phyloP scores from a whole-genome alignment of 2,888 invertebrate species.

The Caenorhabditis angaria region DNA sequence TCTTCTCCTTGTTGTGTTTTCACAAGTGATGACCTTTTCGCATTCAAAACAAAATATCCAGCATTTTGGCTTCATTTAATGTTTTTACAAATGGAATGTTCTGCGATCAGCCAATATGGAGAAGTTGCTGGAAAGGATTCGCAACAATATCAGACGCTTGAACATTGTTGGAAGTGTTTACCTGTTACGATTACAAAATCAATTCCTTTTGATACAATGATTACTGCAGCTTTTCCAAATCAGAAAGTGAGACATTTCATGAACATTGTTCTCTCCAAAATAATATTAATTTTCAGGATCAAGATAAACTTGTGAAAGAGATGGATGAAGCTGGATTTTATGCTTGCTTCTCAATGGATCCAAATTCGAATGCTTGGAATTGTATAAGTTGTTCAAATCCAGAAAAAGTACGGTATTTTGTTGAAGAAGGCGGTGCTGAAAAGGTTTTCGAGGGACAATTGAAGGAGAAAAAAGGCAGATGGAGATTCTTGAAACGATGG shows the following conservation, averaged over 20 bases:
- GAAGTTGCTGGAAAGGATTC: slow-evolving; percentile 74
- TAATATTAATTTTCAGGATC: slow-evolving; percentile 76
- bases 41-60: slow-evolving; percentile 79
- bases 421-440: slow-evolving; percentile 44
- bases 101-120: slow-evolving; percentile 70
- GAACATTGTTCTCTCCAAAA: no score
- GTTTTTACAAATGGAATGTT: slow-evolving; percentile 78
- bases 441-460: slow-evolving; percentile 79
- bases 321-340: slow-evolving; percentile 86
- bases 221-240: slow-evolving; percentile 91
- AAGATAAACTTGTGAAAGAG: slow-evolving; percentile 86
- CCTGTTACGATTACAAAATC: slow-evolving; percentile 86
- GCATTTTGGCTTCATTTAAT: slow-evolving; percentile 93
- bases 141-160: slow-evolving; percentile 74
- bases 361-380: slow-evolving; percentile 80
- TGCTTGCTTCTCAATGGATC: slow-evolving; percentile 88
- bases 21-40: slow-evolving; percentile 75
- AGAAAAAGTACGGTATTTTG: slow-evolving; percentile 42
- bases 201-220: slow-evolving; percentile 79
- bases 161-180: slow-evolving; percentile 92
- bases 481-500: slow-evolving; percentile 90
- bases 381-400: slow-evolving; percentile 85
- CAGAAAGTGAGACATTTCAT: slow-evolving; percentile 78
- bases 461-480: slow-evolving; percentile 90
- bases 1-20: slow-evolving; percentile 86